These are phyloP conservation scores for Chloebia gouldiae DNA, from an alignment of 2,113 vertebrate species.

Conservation along the genomic window DNA sequence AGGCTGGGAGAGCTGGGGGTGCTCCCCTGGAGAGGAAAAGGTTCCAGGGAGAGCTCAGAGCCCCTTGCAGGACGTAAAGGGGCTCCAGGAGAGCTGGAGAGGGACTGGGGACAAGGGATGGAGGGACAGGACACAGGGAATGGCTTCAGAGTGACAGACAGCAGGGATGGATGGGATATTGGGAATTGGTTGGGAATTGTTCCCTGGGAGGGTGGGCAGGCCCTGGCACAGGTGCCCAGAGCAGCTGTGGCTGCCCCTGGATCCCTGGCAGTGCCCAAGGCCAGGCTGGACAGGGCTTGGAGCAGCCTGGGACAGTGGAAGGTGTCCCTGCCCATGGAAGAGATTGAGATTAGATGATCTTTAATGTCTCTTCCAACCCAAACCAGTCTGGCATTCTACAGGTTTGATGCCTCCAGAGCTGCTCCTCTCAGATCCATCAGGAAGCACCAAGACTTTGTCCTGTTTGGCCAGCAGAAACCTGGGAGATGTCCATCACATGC, in stretches of 20 bases:
- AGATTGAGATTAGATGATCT: accelerated
- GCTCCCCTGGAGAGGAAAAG: neutral
- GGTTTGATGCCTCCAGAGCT: neutral
- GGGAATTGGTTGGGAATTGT: neutral
- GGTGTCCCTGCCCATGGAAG: neutral
- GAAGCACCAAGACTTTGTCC: neutral
- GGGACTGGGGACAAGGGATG: neutral
- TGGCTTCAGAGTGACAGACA: neutral
- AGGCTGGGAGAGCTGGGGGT: neutral
- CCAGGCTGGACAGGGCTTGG: neutral
- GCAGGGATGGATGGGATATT: neutral
- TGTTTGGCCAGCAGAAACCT: neutral
- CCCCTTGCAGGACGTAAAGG: neutral
- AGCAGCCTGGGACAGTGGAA: neutral
- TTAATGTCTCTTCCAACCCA: neutral
- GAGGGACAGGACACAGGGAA: neutral
- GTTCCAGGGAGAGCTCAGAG: neutral
- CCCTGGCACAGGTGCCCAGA: neutral
- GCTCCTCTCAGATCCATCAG: neutral
- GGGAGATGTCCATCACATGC: neutral
- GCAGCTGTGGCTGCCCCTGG: neutral
- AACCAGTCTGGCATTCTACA: neutral
- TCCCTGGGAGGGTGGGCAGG: neutral
- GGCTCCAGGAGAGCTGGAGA: neutral
- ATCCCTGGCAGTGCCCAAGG: neutral